Percentiles rank a stretch among this genome's conserved stretches.
Conservation (phyloP, 2,888 invertebrate genomes). For the Ormyrus pomaceus region DNA sequence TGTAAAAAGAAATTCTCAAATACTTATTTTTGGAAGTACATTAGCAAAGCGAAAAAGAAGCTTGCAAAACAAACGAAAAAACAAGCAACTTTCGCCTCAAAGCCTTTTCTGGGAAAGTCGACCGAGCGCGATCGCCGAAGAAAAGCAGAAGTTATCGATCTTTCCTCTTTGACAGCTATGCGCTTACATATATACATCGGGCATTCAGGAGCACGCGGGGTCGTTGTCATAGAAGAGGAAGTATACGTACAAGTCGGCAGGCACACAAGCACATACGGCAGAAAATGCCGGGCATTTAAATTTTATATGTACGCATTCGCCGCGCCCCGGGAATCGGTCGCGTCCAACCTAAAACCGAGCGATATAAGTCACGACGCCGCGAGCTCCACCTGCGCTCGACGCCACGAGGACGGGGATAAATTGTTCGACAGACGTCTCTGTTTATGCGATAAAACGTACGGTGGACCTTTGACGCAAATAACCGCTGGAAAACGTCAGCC, state of each 20-base stretch:
- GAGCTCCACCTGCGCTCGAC: conserved; percentile 27
- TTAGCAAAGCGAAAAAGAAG: not conserved
- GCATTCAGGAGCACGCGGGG: too few species aligned
- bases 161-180: conserved; percentile 21
- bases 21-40: too few species aligned
- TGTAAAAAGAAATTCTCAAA: too few species aligned
- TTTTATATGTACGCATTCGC: not conserved
- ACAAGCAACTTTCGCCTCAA: not conserved
- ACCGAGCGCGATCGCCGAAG: conserved; percentile 12
- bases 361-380: conserved; percentile 13
- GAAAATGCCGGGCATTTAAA: not conserved
- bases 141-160: conserved; percentile 33
- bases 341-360: conserved; percentile 28
- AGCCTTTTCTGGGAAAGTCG: conserved; percentile 23
- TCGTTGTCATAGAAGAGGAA: too few species aligned
- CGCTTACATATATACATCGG: not conserved
- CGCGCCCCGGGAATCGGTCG: conserved; percentile 7
- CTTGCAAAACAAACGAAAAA: conserved; percentile 4
- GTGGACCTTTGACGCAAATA: conserved; percentile 50
- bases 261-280: too few species aligned
- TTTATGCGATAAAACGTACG: conserved; percentile 39
- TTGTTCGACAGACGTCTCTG: conserved; percentile 39
- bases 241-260: not conserved
- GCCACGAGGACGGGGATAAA: conserved; percentile 6
- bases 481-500: conserved; percentile 43